Evolutionary conservation across 2,113 vertebrate genomes (phyloP).

Genomic region (Corythoichthys haematopterus): DNA sequence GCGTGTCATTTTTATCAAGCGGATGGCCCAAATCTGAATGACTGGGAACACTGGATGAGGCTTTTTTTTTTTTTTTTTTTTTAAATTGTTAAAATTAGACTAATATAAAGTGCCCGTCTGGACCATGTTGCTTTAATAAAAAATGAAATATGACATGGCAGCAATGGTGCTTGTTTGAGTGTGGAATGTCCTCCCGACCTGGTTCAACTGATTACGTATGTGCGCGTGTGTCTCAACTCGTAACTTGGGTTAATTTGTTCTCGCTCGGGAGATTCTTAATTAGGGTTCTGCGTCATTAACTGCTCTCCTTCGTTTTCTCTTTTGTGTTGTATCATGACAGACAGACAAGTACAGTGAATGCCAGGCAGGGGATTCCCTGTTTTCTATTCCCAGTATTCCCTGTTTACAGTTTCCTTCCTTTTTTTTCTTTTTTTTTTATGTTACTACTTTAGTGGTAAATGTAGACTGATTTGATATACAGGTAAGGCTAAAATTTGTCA

Average conservation of each 20-base stretch:
- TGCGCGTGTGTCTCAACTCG: slow-evolving; percentile 37
- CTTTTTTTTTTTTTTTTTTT: background rate
- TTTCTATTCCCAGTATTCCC: background rate
- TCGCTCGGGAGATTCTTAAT: slow-evolving; percentile 66
- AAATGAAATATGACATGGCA: slow-evolving; percentile 45
- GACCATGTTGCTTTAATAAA: slow-evolving; percentile 20
- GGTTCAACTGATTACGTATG: slow-evolving; percentile 41
- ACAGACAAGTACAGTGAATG: slow-evolving; percentile 35
- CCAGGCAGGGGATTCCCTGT: slow-evolving; percentile 30
- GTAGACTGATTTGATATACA: background rate
- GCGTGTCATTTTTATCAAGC: slow-evolving; percentile 56
- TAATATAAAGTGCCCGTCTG: slow-evolving; percentile 1
- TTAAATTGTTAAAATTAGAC: slow-evolving; percentile 6
- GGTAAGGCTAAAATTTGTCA: too few relatives aligned
- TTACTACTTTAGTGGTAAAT: slow-evolving; percentile 13
- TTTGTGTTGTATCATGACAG: slow-evolving; percentile 40
- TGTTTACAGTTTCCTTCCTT: too few relatives aligned
- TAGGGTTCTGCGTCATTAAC: slow-evolving; percentile 63
- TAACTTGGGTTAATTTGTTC: slow-evolving; percentile 71
- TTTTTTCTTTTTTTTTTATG: slow-evolving; percentile 1
- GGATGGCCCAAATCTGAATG: slow-evolving; percentile 52
- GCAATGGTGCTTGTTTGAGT: slow-evolving; percentile 53
- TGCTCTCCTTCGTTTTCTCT: slow-evolving; percentile 28
- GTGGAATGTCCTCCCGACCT: slow-evolving; percentile 58
- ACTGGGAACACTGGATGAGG: slow-evolving; percentile 29